Percentiles rank a stretch among this genome's conserved stretches.
phyloP scores from a whole-genome alignment of 1,140 invertebrate species.

The Leptonema lineaticorne region DNA sequence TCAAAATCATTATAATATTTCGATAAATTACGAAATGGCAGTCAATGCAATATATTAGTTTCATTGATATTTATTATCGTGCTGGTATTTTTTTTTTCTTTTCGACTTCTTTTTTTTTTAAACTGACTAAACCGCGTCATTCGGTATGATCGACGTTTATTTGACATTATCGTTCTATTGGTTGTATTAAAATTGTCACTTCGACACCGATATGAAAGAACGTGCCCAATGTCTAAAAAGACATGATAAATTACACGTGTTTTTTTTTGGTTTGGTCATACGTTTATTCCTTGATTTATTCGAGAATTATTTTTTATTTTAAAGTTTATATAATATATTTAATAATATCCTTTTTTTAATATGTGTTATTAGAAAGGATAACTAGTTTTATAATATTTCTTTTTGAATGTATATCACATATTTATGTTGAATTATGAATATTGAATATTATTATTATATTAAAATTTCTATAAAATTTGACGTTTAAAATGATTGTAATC shows the following conservation, averaged over 20 bases:
- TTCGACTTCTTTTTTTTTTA: neutral
- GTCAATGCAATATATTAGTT: slow-evolving; percentile 13
- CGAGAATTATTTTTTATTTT: too few relatives aligned
- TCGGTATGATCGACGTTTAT: slow-evolving; percentile 5
- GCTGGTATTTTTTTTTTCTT: neutral
- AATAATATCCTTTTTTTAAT: too few relatives aligned
- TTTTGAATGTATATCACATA: too few relatives aligned
- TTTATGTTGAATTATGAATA: too few relatives aligned
- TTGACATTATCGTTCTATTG: neutral
- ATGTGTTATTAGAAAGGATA: too few relatives aligned
- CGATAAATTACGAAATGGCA: slow-evolving; percentile 1
- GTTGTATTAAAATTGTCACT: slow-evolving; percentile 14
- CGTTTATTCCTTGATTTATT: too few relatives aligned
- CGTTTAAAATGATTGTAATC: too few relatives aligned
- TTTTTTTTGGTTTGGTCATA: neutral
- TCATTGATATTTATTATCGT: neutral
- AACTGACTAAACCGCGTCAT: neutral
- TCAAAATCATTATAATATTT: slow-evolving; percentile 1
- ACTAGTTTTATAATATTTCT: too few relatives aligned
- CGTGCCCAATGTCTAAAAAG: neutral
- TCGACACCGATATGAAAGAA: slow-evolving; percentile 10
- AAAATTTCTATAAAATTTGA: too few relatives aligned
- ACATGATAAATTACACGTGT: neutral
- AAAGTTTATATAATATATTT: too few relatives aligned
- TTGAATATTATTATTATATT: too few relatives aligned